These are phyloP conservation scores for Tiliacea citrago DNA, from an alignment of 2,888 invertebrate species.

Conservation along the genomic window DNA sequence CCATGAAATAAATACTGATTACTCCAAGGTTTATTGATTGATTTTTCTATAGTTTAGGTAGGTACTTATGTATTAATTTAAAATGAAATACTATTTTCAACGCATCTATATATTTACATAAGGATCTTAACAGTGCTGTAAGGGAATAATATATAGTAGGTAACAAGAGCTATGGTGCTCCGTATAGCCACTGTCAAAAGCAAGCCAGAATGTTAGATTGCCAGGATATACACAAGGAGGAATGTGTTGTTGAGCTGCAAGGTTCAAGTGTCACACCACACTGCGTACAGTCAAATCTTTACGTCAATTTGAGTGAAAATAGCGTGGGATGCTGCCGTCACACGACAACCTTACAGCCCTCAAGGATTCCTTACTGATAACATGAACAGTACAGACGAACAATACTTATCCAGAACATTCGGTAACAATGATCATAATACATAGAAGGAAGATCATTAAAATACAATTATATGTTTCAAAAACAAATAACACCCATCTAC, in stretches of 20 bases:
- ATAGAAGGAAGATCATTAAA: slow-evolving; percentile 69
- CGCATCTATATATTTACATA: slow-evolving; percentile 91
- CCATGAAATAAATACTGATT: slow-evolving; percentile 59
- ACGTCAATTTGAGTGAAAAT: slow-evolving; percentile 82
- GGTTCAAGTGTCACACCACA: slow-evolving; percentile 79
- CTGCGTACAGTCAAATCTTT: slow-evolving; percentile 86
- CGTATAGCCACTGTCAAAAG: slow-evolving; percentile 74
- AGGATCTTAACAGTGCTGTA: slow-evolving; percentile 89
- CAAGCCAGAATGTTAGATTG: slow-evolving; percentile 82
- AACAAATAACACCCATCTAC: slow-evolving; percentile 70
- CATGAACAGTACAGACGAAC: slow-evolving; percentile 69
- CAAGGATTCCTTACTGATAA: slow-evolving; percentile 73
- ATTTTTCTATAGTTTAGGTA: slow-evolving; percentile 8
- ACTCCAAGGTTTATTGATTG: slow-evolving; percentile 46
- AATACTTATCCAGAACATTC: slow-evolving; percentile 72
- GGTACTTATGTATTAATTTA: neutral
- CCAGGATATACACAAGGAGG: slow-evolving; percentile 79
- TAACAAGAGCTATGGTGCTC: slow-evolving; percentile 83
- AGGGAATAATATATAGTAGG: slow-evolving; percentile 83
- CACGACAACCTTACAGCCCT: slow-evolving; percentile 74
- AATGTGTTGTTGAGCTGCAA: slow-evolving; percentile 76
- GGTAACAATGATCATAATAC: slow-evolving; percentile 73
- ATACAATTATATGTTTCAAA: slow-evolving; percentile 64
- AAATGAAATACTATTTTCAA: slow-evolving; percentile 86
- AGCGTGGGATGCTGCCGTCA: slow-evolving; percentile 88